Percentiles rank a stretch among this genome's conserved stretches.
Evolutionary conservation across 2,888 invertebrate genomes (phyloP).

Genomic region (Helicoverpa assulta): DNA sequence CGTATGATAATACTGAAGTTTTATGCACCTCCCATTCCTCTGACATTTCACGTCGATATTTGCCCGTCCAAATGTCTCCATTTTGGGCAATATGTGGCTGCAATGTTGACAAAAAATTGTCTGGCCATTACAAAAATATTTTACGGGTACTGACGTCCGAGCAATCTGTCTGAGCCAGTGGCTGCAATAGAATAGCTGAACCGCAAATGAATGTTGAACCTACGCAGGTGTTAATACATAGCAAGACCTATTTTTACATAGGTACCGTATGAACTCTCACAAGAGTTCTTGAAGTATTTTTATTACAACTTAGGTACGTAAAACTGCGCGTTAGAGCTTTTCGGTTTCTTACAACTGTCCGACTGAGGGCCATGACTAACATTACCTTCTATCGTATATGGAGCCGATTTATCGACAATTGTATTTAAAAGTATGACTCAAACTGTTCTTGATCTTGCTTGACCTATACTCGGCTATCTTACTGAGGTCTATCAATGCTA

Average conservation of each 20-base stretch:
- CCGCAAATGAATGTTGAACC: too few species aligned
- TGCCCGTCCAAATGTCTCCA: too few species aligned
- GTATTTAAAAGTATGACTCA: conserved; percentile 35
- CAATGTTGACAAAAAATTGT: too few species aligned
- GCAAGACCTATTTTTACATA: not conserved
- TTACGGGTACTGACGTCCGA: too few species aligned
- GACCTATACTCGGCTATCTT: conserved; percentile 30
- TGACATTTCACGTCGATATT: too few species aligned
- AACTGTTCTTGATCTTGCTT: conserved; percentile 36
- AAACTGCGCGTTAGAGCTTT: not conserved
- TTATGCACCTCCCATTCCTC: conserved; percentile 10
- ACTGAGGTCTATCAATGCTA: not conserved
- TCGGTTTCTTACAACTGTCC: not conserved
- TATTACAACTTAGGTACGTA: not conserved
- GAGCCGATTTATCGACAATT: conserved; percentile 27
- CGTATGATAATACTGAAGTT: conserved; percentile 61
- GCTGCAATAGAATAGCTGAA: too few species aligned
- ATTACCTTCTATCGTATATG: conserved; percentile 22
- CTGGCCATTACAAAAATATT: too few species aligned
- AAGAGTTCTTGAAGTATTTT: not conserved
- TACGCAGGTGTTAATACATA: too few species aligned
- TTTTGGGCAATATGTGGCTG: too few species aligned
- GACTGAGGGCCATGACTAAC: conserved; percentile 12
- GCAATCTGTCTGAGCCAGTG: too few species aligned
- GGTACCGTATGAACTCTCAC: too few species aligned